Evolutionary conservation across 2,888 invertebrate species (phyloP), one percentile per base, ranked within the genome.

Genomic region (Neoitamus cyanurus): DNA sequence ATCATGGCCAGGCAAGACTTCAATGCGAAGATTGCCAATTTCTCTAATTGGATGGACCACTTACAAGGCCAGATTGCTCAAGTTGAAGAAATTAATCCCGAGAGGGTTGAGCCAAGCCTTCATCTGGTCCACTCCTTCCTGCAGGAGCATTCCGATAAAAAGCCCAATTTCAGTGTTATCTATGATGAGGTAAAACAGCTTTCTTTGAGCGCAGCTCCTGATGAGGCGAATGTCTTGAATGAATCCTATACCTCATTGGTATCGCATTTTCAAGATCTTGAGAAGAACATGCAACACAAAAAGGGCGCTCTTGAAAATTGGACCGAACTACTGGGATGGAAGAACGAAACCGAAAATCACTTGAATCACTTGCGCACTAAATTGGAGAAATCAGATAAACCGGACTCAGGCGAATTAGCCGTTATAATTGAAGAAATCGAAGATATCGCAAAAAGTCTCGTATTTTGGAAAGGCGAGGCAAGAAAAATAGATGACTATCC

Each of bases 111-210:
- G 88, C 93, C 94, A 0, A 94, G 94, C 42, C 91, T 97, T 11
- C 96, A 97, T 88, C 94, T 95, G 0, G 94, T 97, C 87, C 96
- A 97, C 89, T 94, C 94, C 0, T 92, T 97, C 30, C 92, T 96
- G 83, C 96, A 96, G 90, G 98, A 98, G 88, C 96, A 97, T 89
- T 94, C 95, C 1, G 96, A 97, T 70, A 96, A 97, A 88, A 95
- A 96, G 88, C 94, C 96, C 0, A 93, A 93, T 70, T 96, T 97
- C 87, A 93, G 94, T 86, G 93, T 94, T 1, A 96, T 98, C 87
- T 96, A 96, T 88, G 94, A 95, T 87, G 96, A 97, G 92, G 94
- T 98, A 0, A 97, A 97, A 88, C 94, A 94, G 85, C 92, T 97
- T 87, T 94, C 95, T 0, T 91, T 93, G 11, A 92, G 92, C 87